phyloP scores from a whole-genome alignment of 2,113 vertebrate species.

The Notarius quadriscutis region DNA sequence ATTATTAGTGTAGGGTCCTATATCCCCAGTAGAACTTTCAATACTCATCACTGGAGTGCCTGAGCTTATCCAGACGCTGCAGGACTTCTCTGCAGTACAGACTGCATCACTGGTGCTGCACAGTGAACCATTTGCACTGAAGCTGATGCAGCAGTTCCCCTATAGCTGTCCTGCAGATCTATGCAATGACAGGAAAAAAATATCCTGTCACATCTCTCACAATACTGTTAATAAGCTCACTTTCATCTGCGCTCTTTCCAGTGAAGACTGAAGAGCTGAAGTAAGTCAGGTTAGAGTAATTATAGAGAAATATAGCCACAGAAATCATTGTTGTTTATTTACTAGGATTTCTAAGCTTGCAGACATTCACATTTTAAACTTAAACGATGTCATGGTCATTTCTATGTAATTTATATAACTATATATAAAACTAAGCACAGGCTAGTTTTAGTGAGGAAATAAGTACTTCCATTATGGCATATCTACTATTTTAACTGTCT shows the following conservation, averaged over 20 bases:
- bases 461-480: neutral
- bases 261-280: neutral
- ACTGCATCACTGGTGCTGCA: conserved; percentile 17
- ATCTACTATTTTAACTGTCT: neutral
- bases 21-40: neutral
- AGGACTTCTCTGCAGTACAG: conserved; percentile 33
- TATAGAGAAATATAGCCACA: neutral
- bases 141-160: conserved; percentile 45
- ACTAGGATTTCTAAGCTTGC: neutral
- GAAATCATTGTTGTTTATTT: neutral
- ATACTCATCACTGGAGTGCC: neutral
- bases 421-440: neutral
- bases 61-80: neutral
- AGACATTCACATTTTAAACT: neutral
- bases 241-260: neutral
- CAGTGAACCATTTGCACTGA: conserved; percentile 27
- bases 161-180: conserved; percentile 39
- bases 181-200: conserved; percentile 22
- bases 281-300: neutral
- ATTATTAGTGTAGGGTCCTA: neutral
- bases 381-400: neutral
- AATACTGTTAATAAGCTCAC: conserved; percentile 29
- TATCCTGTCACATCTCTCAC: conserved; percentile 6
- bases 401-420: neutral
- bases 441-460: neutral